Conservation (phyloP, 1,140 invertebrate species). For the Microplitis mediator region DNA sequence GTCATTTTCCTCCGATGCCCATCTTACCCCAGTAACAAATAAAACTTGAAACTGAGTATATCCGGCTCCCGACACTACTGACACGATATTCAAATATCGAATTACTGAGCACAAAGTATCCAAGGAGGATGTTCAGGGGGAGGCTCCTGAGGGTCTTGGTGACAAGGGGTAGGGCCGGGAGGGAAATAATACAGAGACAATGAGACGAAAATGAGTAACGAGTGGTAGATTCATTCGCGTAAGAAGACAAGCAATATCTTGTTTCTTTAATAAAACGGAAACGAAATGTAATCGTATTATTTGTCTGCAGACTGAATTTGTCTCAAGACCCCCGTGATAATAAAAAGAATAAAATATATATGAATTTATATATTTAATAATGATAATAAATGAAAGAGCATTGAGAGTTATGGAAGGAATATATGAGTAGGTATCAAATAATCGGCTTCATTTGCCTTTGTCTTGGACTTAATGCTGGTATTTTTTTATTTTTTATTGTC, state of each 20-base stretch:
- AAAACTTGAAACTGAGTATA: conserved; percentile 5
- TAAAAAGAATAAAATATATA: background rate
- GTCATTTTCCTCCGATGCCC: too few species aligned
- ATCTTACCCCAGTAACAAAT: background rate
- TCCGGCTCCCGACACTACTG: background rate
- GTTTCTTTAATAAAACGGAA: conserved; percentile 65
- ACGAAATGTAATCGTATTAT: conserved; percentile 64
- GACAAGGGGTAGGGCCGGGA: background rate
- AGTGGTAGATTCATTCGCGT: conserved; percentile 9
- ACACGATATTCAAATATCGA: conserved; percentile 48
- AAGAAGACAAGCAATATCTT: conserved; percentile 52
- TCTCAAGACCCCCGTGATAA: background rate
- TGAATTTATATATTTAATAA: conserved; percentile 1
- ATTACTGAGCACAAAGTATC: conserved; percentile 55
- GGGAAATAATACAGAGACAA: background rate
- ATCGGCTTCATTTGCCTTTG: conserved; percentile 26
- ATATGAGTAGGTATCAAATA: conserved; percentile 61
- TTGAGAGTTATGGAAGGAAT: conserved; percentile 52
- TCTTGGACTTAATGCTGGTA: background rate
- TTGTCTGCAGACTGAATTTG: conserved; percentile 52
- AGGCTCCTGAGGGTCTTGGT: background rate
- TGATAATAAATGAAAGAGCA: conserved; percentile 14
- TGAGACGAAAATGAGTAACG: conserved; percentile 35
- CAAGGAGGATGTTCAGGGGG: conserved; percentile 10
- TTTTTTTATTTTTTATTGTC: too few species aligned